Percentiles rank a stretch among this genome's conserved stretches.
Conservation (phyloP, 2,113 vertebrate genomes). For the Protobothrops flavoviridis region DNA sequence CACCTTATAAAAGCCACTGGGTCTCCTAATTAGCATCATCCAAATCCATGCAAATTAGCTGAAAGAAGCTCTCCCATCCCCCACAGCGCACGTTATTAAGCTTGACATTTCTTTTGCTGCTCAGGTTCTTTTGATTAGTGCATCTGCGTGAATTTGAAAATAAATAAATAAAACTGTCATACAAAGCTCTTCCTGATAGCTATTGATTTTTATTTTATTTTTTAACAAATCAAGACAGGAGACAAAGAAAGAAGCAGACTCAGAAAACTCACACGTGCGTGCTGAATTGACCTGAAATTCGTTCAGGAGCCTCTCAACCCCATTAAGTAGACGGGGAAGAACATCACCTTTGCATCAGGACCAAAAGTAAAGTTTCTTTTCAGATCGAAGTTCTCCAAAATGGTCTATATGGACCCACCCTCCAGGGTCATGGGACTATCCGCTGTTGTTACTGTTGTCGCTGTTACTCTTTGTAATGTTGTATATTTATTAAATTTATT, state of each 20-base stretch:
- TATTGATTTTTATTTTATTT: constrained; percentile 39
- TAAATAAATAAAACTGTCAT: constrained; percentile 5
- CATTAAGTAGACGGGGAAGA: neutral
- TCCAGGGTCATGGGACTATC: neutral
- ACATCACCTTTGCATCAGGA: neutral
- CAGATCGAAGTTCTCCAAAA: neutral
- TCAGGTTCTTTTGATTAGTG: constrained; percentile 54
- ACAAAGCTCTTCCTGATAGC: constrained; percentile 27
- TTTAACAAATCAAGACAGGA: constrained; percentile 38
- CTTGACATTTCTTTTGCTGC: constrained; percentile 54
- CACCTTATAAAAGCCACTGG: constrained; percentile 25
- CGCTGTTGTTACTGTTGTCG: neutral
- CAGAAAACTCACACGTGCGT: neutral
- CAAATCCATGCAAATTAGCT: constrained; percentile 43
- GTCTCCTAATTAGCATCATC: constrained; percentile 44
- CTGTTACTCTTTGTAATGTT: neutral
- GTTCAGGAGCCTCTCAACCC: neutral
- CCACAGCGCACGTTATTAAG: constrained; percentile 44
- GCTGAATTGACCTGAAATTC: neutral
- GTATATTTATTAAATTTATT: neutral
- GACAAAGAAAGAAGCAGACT: constrained; percentile 34
- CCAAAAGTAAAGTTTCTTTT: no score
- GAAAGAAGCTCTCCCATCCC: constrained; percentile 53
- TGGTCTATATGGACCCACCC: neutral
- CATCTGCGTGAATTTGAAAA: constrained; percentile 30